Evolutionary conservation across 2,888 invertebrate genomes (phyloP), one percentile per base, ranked within the genome.

Genomic region (Melinaea menophilus): DNA sequence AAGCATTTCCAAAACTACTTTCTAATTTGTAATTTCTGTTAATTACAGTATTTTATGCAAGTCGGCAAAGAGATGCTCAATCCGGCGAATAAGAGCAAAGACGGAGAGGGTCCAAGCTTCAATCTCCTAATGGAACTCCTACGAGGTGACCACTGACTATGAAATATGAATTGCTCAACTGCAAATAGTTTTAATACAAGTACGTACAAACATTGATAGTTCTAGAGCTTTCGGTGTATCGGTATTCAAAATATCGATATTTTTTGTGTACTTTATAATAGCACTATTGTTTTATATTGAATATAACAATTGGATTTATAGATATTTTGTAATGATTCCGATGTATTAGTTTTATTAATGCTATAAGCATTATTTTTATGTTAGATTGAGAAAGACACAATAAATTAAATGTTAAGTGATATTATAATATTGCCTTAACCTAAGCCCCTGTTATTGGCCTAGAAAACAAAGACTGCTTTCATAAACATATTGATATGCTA

Each of bases 111-210:
- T 63, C 95, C 95, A 66, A 95, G 96, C 80, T 98, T 98, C 92
- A 98, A 98, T 86, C 93, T 99, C 75, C 93, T 99, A 72, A 97
- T 98, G 96, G 99, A 99, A 91, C 93, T 99, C 65, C 92, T 99
- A 69, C 93, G 98, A 78, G 98, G 98, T 77, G 97, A 98, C 91
- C 97, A 97, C 91, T 97, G 91, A 93, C 78, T 47, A 58, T 57
- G 63, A 66, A 61, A 63, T 63, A 64, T 65, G 45, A 56, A 41
- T 80, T 81, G 81, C 81, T 82, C 81, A 81, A 81, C 58, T 64
- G 65, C 47, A 22, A 22, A 45, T 55, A 58, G 41, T 45, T 35
- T 60, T 31, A 11, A 51, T 22, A 22, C 22, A 59, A 34, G 45
- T 33, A 45, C 37, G 41, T 41, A 41, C 41, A 41, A 41, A 47